phyloP scores from a whole-genome alignment of 1,140 invertebrate species.

The Monochamus saltuarius region DNA sequence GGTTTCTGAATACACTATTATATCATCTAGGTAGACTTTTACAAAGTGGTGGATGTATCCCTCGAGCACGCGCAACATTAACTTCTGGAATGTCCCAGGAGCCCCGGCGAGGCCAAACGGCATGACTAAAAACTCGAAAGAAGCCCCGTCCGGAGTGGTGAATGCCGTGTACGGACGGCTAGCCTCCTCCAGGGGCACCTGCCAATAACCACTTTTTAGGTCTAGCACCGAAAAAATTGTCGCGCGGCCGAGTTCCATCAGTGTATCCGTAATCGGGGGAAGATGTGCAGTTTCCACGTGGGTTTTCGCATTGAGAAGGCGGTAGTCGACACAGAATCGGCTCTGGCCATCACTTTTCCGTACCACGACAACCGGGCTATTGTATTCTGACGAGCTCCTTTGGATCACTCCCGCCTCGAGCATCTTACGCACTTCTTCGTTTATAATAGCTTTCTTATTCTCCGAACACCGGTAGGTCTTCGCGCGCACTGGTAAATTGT shows the following conservation, averaged over 20 bases:
- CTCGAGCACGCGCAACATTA: too few relatives aligned
- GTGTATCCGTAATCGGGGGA: conserved; percentile 20
- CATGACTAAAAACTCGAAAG: too few relatives aligned
- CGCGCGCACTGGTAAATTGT: neutral
- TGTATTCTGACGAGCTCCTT: conserved; percentile 8
- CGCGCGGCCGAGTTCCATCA: conserved; percentile 21
- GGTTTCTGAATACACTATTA: conserved; percentile 3
- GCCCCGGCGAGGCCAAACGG: too few relatives aligned
- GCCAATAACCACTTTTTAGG: conserved; percentile 35
- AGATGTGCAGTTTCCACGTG: conserved; percentile 40
- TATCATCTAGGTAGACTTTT: conserved; percentile 16
- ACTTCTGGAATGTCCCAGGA: too few relatives aligned
- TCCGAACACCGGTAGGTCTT: neutral
- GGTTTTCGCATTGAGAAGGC: conserved; percentile 51
- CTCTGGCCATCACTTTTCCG: conserved; percentile 28
- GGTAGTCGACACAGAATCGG: conserved; percentile 41
- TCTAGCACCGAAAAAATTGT: conserved; percentile 31
- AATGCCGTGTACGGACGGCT: conserved; percentile 26
- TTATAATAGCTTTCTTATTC: neutral
- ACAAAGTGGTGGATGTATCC: neutral
- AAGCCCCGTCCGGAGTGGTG: neutral
- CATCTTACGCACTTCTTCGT: conserved; percentile 26
- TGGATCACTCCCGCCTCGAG: conserved; percentile 22
- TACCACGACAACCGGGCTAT: conserved; percentile 26
- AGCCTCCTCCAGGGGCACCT: too few relatives aligned